Evolutionary conservation across 2,888 invertebrate genomes (phyloP), one percentile per base, ranked within the genome.

Genomic region (Terebella lapidaria): DNA sequence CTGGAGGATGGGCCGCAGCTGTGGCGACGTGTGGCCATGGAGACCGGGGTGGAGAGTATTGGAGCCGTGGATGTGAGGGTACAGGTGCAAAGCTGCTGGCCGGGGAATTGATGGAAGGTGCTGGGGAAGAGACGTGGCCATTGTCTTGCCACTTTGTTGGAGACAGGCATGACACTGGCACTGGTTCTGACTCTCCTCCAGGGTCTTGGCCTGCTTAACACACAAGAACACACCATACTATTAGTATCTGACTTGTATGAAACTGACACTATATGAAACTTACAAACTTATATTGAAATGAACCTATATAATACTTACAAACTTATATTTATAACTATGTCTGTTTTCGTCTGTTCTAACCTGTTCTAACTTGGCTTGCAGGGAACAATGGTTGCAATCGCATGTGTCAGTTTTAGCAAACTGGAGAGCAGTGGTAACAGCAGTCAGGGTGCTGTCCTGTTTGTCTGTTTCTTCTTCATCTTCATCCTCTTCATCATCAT

Each of bases 151-250:
- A 59, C 70, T 73, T 63, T 77, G 55, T 60, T 75, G 72, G 15
- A 78, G 70, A 67, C 78, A 77, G 3, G 73, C 74, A 68, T 78
- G 76, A 62, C 79, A 79, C 70, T 78, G 77, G 59, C 77, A 77
- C 57, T 71, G 72, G 61, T 71, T 53, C 57, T 71, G 72, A 61
- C 71, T 53, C 22, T 53, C 27, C 55, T 59, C 59, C 1, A 49
- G 47, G 5, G 22, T 42, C 30, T 56, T 52, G 15, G 20, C 29
- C 53, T 56, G 51, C n/a, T n/a, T n/a, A n/a, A n/a, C n/a, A n/a
- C n/a, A n/a, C n/a, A n/a, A n/a, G n/a, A n/a, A n/a, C 3, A 26
- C 22, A n/a, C n/a, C n/a, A n/a, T n/a, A n/a, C n/a, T n/a, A n/a
- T n/a, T n/a, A n/a, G n/a, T n/a, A n/a, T n/a, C n/a, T n/a, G n/a